Percentiles rank a stretch among this genome's conserved stretches.
Conservation (phyloP, 2,888 invertebrate genomes). For the Molanna angustata region DNA sequence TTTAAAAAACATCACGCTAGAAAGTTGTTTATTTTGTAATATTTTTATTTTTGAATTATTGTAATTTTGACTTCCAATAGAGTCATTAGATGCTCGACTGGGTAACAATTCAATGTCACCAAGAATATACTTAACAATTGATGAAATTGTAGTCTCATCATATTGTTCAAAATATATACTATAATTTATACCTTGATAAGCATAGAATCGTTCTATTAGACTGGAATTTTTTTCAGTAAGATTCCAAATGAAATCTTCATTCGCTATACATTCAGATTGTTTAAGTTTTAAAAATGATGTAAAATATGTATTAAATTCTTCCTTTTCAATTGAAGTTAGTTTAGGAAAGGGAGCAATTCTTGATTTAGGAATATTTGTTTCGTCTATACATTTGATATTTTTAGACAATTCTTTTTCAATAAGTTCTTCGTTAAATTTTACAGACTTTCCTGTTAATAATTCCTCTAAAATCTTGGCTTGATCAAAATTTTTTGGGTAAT, state of each 20-base stretch:
- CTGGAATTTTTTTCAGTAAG: slow-evolving; percentile 47
- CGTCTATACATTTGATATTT: slow-evolving; percentile 43
- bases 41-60: neutral
- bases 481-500: slow-evolving; percentile 58
- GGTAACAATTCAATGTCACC: slow-evolving; percentile 41
- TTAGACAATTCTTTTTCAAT: slow-evolving; percentile 47
- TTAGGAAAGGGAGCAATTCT: slow-evolving; percentile 54
- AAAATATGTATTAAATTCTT: slow-evolving; percentile 54
- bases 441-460: slow-evolving; percentile 52
- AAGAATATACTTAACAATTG: slow-evolving; percentile 49
- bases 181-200: slow-evolving; percentile 56
- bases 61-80: neutral
- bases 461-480: slow-evolving; percentile 61
- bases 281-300: slow-evolving; percentile 56
- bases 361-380: too few species aligned
- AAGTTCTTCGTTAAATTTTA: slow-evolving; percentile 45
- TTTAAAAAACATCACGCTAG: neutral
- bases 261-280: slow-evolving; percentile 46
- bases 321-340: slow-evolving; percentile 39
- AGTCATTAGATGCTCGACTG: neutral
- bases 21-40: neutral
- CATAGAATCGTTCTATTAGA: slow-evolving; percentile 58
- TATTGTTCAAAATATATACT: slow-evolving; percentile 57
- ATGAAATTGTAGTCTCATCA: slow-evolving; percentile 54
- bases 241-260: slow-evolving; percentile 48